Conservation (phyloP, 2,113 vertebrate genomes). For the Rhinopithecus roxellana region DNA sequence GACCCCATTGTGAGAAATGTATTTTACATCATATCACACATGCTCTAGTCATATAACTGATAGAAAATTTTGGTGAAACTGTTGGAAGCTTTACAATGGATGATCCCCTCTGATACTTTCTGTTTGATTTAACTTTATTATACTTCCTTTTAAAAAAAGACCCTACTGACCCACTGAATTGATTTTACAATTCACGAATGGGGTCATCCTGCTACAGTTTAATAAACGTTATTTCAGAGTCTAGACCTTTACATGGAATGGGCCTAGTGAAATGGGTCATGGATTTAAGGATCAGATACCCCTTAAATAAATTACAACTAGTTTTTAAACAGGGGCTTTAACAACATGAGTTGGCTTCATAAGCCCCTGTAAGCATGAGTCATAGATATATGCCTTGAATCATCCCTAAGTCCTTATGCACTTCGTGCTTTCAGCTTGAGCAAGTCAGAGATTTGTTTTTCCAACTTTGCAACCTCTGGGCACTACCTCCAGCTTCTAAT, state of each 20-base stretch:
- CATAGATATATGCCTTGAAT: not conserved
- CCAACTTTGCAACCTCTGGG: not conserved
- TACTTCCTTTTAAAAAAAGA: not conserved
- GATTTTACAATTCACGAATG: conserved; percentile 38
- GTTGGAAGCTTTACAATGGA: conserved; percentile 9
- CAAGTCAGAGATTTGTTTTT: conserved; percentile 34
- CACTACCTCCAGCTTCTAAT: conserved; percentile 26
- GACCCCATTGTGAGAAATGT: conserved; percentile 17
- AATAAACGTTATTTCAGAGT: not conserved
- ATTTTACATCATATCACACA: not conserved
- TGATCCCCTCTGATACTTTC: not conserved
- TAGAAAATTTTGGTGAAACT: conserved; percentile 12
- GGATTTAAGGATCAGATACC: not conserved
- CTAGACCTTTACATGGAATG: conserved; percentile 21
- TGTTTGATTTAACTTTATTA: conserved; percentile 51
- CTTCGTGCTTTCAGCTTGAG: not conserved
- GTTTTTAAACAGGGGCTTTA: conserved; percentile 8
- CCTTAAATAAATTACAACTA: conserved; percentile 32
- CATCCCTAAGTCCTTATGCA: not conserved
- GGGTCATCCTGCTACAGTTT: not conserved
- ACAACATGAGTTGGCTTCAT: not conserved
- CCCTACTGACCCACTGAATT: not conserved
- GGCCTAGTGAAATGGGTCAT: not conserved
- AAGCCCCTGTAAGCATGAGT: not conserved
- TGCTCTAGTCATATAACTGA: not conserved